Evolutionary conservation across 2,113 vertebrate species (phyloP), one percentile per base, ranked within the genome.

Genomic region (Rhodinocichla rosea): DNA sequence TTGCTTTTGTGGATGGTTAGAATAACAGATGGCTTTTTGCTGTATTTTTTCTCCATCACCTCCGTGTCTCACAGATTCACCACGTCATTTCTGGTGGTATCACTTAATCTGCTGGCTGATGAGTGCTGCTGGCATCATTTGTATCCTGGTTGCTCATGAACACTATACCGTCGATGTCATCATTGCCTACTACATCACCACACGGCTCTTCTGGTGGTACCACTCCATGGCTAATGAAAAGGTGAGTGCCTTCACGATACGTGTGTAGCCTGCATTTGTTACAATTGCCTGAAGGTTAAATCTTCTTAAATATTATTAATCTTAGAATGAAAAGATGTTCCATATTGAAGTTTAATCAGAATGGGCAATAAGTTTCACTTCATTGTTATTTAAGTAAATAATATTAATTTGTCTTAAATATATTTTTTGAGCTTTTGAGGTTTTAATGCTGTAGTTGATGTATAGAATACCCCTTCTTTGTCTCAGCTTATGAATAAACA

Each of bases 181-280:
- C 24, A 97, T 99, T 81, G 99, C 99, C 50, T 99, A 99, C 76
- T 99, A 99, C 15, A 98, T 99, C 98, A 99, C 99, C 26, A 99
- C 99, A 1, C 97, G 99, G 42, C 99, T 99, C 42, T 99, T 99
- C 96, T 99, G 99, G 98, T 99, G 99, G 99, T 99, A 99, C 96
- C 99, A 99, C 85, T 99, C 99, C 8, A 99, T 99, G 99, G 98
- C 99, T 92, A 99, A 99, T 57, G 98, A 99, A 93, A 99, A 99
- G 98, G 99, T 99, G 81, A 97, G 98, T 68, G 50, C 9, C 16
- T 65, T 69, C 10, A 63, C 50, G 37, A 63, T 74, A 33, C 15
- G 5, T 15, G 9, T 24, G 7, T 32, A n/a, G 15, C 22, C 26
- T 84, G 16, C 26, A 21, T 40, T 76, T 82, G 32, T 87, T 81